These are phyloP conservation scores for Odocoileus hemionus DNA, from an alignment of 2,113 vertebrate genomes.

Conservation along the genomic window DNA sequence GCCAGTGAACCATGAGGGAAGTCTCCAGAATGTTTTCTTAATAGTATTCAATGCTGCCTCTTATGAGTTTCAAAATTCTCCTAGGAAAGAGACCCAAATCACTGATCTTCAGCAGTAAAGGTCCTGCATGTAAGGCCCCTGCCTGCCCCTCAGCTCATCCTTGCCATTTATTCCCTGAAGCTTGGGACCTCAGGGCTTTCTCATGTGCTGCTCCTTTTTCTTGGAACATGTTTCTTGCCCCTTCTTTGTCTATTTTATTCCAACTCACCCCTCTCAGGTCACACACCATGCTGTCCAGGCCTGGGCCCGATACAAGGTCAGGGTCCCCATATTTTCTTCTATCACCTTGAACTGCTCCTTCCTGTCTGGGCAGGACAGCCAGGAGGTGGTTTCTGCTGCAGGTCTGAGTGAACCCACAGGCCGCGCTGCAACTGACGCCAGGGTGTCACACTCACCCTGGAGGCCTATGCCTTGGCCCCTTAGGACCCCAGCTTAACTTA, in stretches of 20 bases:
- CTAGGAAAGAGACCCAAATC: background rate
- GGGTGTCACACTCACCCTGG: background rate
- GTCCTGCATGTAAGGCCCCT: background rate
- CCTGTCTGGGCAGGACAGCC: background rate
- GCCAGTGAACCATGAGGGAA: background rate
- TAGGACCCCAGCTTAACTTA: background rate
- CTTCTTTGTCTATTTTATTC: background rate
- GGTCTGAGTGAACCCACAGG: accelerated
- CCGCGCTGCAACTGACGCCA: accelerated
- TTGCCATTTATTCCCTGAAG: no score
- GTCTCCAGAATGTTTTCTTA: background rate
- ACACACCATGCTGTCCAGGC: background rate
- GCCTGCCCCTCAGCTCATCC: background rate
- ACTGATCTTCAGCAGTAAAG: background rate
- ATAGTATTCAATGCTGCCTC: background rate
- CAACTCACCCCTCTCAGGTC: background rate
- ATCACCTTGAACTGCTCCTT: background rate
- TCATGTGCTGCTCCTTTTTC: background rate
- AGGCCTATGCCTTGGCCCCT: background rate
- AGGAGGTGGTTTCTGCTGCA: background rate
- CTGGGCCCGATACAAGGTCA: accelerated
- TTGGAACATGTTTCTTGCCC: background rate
- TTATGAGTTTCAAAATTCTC: background rate
- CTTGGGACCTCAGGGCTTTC: background rate
- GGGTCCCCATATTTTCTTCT: background rate